Evolutionary conservation across 35 echinoderm and acorn worm species (phyloP), one percentile per base, ranked within the genome.

Genomic region (Lytechinus pictus): DNA sequence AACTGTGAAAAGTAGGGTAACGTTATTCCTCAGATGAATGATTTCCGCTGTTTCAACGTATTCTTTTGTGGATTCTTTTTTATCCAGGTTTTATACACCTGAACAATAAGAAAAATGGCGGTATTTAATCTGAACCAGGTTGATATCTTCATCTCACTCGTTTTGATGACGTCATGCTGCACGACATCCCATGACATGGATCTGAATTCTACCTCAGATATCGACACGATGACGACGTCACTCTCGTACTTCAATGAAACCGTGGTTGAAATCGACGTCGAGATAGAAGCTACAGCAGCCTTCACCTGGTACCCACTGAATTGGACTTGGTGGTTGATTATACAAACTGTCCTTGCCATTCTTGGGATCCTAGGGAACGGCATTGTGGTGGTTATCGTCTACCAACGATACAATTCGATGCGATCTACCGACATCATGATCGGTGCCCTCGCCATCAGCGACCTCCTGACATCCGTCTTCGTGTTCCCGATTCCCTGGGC

Each of bases 381-480:
- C 52, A 44, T 90, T 44, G 88, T 90, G 11, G 88, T 90, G 16
- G 28, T 90, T 52, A 21, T 90, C 88, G 52, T 90, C 88, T 90
- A 90, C 88, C 29, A 90, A 27, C 88, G 88, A 28, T 90, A 52
- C 24, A 10, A 14, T 16, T 44, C 52, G 52, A 51, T 90, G 7
- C n/a, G 28, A 6, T 90, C 88, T 7, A 90, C 88, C 33, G 88
- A 90, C 11, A 10, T 90, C 27, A 28, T 97, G 14, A 97, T 97
- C 66, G 87, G 88, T 24, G 95, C 94, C 27, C 91, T 97, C 52
- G 96, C 94, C 4, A 79, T 97, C 16, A 91, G 88, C 27, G 96
- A 97, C 86, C 55, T 97, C 1, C 55, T 96, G 52, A 95, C 89
- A 7, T 97, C 96, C 6, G 52, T 79, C 54, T 87, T 95, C 91